Base-by-base conservation (phyloP, 1,140 invertebrate genomes). In the Caenorhabditis brenneri region DNA sequence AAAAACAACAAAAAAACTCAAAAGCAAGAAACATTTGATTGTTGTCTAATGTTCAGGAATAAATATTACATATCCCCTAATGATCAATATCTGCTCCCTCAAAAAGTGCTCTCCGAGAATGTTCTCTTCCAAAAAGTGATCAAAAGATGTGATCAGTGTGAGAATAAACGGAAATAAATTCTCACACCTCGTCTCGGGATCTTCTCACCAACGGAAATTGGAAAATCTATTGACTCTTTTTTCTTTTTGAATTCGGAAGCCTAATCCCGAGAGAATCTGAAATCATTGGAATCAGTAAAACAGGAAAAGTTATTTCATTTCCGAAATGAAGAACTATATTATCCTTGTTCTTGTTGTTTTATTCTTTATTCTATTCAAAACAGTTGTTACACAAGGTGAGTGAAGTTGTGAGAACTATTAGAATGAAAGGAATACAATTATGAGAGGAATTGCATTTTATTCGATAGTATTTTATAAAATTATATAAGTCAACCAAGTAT, bases 31-130 rank as follows among this genome's bases (percentile, higher is more conserved):
- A 74, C 1, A 19, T 5, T 36, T 36, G 7, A 65, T 74, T 74
- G 65, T 74, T 74, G 42, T 74, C n/a, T 9, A 42, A 46, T 74
- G 19, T 42, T 74, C 65, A 74, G 65, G 65, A 74, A 74, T 74
- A 74, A 74, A 74, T 74, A 24, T 27, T 22, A 74, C 65, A 74
- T 74, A 74, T 74, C 65, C 36, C 58, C 15, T 65, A 65, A 5
- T 9, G 19, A 51, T 4, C 12, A 19, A 51, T n/a, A 51, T 51
- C 48, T 51, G 48, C 10, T 51, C 48, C 3, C 48, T 51, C 6
- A 42, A 42, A 42, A 55, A 1, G 7, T 7, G 19, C 22, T n/a
- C 49, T 51, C 49, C 42, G 16, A 46, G 42, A 12, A 16, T 16
- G 16, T 16, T 12, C 42, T 16, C 1, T 12, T 1, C 16, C n/a